A percentile compares a stretch with the other conserved stretches of the same genome.
Evolutionary conservation across 2,888 invertebrate genomes (phyloP).

Genomic region (Ischnus inquisitorius): DNA sequence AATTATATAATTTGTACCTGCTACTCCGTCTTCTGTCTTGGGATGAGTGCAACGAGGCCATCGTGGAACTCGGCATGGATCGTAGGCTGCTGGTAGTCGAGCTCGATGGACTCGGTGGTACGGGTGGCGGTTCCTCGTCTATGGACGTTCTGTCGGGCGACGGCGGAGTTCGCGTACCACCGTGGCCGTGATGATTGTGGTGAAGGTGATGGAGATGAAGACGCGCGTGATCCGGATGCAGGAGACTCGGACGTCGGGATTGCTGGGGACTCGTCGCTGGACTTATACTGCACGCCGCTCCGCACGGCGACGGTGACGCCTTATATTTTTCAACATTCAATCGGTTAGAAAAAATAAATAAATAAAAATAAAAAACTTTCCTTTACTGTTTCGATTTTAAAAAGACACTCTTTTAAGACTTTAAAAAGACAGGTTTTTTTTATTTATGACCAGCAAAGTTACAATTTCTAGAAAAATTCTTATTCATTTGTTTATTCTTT

Average conservation of each 20-base stretch:
- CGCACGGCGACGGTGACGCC: slow-evolving; percentile 86
- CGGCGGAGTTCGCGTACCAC: slow-evolving; percentile 80
- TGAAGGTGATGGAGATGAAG: slow-evolving; percentile 86
- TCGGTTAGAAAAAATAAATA: not conserved
- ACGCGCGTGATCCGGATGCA: slow-evolving; percentile 91
- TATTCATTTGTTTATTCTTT: slow-evolving; percentile 7
- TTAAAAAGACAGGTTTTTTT: too few species aligned
- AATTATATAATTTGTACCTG: slow-evolving; percentile 74
- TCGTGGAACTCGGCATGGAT: slow-evolving; percentile 83
- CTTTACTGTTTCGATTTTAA: too few species aligned
- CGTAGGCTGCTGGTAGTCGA: slow-evolving; percentile 83
- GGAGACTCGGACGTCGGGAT: slow-evolving; percentile 87
- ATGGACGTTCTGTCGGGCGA: slow-evolving; percentile 84
- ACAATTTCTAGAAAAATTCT: too few species aligned
- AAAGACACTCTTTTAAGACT: too few species aligned
- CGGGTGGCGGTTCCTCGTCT: slow-evolving; percentile 82
- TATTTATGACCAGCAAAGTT: too few species aligned
- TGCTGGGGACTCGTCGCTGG: slow-evolving; percentile 83
- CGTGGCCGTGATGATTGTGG: slow-evolving; percentile 84
- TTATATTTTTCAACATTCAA: slow-evolving; percentile 71
- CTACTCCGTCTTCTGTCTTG: slow-evolving; percentile 82
- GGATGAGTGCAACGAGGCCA: slow-evolving; percentile 81
- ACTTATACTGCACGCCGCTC: slow-evolving; percentile 77
- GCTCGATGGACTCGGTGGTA: slow-evolving; percentile 83
- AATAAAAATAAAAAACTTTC: too few species aligned